phyloP scores from a whole-genome alignment of 2,113 vertebrate genomes.

The Drymodes brunneopygia region DNA sequence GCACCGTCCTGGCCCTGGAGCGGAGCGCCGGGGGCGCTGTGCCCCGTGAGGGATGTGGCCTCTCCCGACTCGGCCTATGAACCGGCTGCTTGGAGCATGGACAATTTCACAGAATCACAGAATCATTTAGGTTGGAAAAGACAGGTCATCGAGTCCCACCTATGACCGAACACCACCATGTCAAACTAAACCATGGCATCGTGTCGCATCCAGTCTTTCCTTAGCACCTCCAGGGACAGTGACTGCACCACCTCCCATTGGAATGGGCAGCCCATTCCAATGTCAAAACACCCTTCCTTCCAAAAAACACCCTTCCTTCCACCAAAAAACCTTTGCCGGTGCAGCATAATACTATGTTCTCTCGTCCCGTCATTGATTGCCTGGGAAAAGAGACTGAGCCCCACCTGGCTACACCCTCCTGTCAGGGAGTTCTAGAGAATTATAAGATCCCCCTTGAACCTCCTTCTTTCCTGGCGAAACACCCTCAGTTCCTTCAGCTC shows the following conservation, averaged over 20 bases:
- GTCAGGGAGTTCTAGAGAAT: neutral
- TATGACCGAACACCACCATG: neutral
- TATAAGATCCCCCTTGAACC: neutral
- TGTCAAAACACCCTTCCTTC: neutral
- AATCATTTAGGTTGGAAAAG: neutral
- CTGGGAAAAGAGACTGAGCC: neutral
- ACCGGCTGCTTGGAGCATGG: neutral
- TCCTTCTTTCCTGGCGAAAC: neutral
- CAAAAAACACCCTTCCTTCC: too few species aligned
- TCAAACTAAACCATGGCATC: too few species aligned
- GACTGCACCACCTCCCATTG: neutral
- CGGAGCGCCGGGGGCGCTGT: neutral
- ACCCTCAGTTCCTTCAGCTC: neutral
- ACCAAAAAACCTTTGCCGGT: neutral
- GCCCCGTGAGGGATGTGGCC: neutral
- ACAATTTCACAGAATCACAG: neutral
- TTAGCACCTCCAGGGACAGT: neutral
- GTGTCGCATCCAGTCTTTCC: neutral
- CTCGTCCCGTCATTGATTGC: neutral
- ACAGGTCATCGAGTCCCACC: too few species aligned
- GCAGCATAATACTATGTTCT: neutral
- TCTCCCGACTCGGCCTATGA: neutral
- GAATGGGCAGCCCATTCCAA: neutral
- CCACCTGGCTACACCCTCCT: neutral
- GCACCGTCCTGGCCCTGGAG: neutral